Evolutionary conservation across 2,888 invertebrate genomes (phyloP).

Genomic region (Cheilosia variabilis): DNA sequence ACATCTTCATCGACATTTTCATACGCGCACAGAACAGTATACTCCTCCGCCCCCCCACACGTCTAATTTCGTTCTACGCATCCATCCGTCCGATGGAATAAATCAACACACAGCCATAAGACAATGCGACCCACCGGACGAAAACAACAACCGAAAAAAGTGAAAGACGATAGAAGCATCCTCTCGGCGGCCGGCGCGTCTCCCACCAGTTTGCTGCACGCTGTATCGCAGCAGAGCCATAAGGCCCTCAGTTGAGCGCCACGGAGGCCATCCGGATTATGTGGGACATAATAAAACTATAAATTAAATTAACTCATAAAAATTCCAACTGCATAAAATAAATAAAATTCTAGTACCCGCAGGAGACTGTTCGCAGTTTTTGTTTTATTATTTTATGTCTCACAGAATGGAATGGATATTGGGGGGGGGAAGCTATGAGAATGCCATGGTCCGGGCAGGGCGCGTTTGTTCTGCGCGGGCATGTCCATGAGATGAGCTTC

Average conservation of each 20-base stretch:
- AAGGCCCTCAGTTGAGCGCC: conserved; percentile 60
- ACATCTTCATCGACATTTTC: conserved; percentile 62
- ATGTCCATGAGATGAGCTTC: conserved; percentile 64
- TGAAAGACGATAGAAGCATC: conserved; percentile 26
- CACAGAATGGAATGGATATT: conserved; percentile 42
- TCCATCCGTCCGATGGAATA: conserved; percentile 64
- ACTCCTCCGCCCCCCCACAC: neutral
- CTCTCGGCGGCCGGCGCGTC: neutral
- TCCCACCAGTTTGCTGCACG: neutral
- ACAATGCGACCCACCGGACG: neutral
- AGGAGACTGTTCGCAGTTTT: conserved; percentile 73
- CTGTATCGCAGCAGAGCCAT: conserved; percentile 10
- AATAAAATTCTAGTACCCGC: conserved; percentile 76
- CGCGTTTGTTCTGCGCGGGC: conserved; percentile 19
- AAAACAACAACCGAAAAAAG: neutral
- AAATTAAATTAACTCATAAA: conserved; percentile 84
- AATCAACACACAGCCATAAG: conserved; percentile 53
- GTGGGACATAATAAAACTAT: conserved; percentile 82
- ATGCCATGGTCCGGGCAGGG: conserved; percentile 8
- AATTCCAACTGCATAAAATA: conserved; percentile 82
- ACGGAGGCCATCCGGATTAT: conserved; percentile 71
- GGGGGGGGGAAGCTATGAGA: neutral
- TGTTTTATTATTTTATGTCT: conserved; percentile 74
- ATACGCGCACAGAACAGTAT: conserved; percentile 13
- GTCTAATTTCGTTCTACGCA: conserved; percentile 50